A percentile compares a stretch with the other conserved stretches of the same genome.
These are phyloP conservation scores for Sylvilagus floridanus DNA, from an alignment of 2,797 vertebrate genomes.

Conservation along the genomic window DNA sequence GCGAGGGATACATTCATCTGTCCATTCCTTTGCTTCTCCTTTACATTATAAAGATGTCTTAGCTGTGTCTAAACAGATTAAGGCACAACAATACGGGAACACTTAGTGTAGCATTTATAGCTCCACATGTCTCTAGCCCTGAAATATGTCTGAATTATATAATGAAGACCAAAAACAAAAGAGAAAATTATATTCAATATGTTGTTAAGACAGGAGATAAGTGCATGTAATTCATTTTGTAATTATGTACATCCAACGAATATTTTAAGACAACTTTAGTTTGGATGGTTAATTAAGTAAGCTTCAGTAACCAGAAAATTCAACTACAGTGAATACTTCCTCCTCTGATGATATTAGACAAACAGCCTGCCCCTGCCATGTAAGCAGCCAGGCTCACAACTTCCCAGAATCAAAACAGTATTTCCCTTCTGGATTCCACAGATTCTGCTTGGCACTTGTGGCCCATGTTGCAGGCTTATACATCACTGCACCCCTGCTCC, in stretches of 20 bases:
- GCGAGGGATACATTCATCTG: background rate
- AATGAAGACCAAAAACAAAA: background rate
- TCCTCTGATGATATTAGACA: background rate
- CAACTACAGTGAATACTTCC: background rate
- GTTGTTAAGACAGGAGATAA: background rate
- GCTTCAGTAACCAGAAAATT: constrained; percentile 48
- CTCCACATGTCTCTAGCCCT: background rate
- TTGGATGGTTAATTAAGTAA: constrained; percentile 1
- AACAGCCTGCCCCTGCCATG: constrained; percentile 6
- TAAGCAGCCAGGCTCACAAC: background rate
- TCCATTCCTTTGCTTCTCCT: background rate
- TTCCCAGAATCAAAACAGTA: constrained; percentile 12
- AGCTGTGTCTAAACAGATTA: background rate
- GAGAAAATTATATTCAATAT: background rate
- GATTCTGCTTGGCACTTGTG: background rate
- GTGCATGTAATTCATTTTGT: background rate
- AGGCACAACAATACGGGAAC: background rate
- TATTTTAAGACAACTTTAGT: constrained; percentile 34
- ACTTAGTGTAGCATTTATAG: background rate
- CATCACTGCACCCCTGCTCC: background rate
- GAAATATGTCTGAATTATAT: background rate
- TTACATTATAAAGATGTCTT: background rate
- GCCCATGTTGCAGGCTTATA: background rate
- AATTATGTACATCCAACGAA: constrained; percentile 12
- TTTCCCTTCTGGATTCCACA: background rate